A percentile compares a stretch with the other conserved stretches of the same genome.
phyloP scores from a whole-genome alignment of 2,113 vertebrate species.

The Benitochromis conjunctus region DNA sequence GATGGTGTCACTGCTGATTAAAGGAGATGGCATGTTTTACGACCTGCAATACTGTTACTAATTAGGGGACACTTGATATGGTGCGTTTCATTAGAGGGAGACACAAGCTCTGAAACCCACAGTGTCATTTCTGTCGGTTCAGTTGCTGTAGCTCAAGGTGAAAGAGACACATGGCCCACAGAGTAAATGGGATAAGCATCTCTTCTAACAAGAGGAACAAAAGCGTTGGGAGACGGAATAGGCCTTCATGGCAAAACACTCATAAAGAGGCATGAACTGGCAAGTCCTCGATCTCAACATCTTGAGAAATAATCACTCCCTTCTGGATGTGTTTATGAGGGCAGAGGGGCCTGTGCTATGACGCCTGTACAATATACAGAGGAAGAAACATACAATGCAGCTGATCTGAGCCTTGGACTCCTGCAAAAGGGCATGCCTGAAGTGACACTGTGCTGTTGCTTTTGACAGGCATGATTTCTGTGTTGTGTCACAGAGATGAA shows the following conservation, averaged over 20 bases:
- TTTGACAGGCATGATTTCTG: neutral
- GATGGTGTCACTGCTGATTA: conserved; percentile 54
- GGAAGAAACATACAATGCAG: conserved; percentile 32
- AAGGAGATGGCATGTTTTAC: conserved; percentile 51
- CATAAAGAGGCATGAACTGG: conserved; percentile 68
- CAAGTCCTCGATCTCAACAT: conserved; percentile 65
- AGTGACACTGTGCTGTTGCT: neutral
- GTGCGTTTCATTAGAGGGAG: conserved; percentile 41
- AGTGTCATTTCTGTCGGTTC: neutral
- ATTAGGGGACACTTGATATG: conserved; percentile 61
- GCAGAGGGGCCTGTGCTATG: conserved; percentile 54
- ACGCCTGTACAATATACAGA: conserved; percentile 44
- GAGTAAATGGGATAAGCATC: conserved; percentile 40
- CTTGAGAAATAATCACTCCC: conserved; percentile 74
- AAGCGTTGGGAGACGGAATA: conserved; percentile 50
- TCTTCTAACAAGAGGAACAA: conserved; percentile 54
- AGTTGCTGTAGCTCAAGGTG: conserved; percentile 41
- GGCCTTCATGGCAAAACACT: conserved; percentile 62
- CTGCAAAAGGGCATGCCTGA: conserved; percentile 2
- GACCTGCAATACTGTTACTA: conserved; percentile 62
- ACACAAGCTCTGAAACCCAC: conserved; percentile 39
- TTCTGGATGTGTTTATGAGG: conserved; percentile 71
- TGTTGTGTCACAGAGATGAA: neutral
- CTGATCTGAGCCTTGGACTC: conserved; percentile 44
- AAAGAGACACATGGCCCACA: conserved; percentile 42